Base-by-base conservation (phyloP, 1,140 invertebrate species). In the Whitmania pigra region DNA sequence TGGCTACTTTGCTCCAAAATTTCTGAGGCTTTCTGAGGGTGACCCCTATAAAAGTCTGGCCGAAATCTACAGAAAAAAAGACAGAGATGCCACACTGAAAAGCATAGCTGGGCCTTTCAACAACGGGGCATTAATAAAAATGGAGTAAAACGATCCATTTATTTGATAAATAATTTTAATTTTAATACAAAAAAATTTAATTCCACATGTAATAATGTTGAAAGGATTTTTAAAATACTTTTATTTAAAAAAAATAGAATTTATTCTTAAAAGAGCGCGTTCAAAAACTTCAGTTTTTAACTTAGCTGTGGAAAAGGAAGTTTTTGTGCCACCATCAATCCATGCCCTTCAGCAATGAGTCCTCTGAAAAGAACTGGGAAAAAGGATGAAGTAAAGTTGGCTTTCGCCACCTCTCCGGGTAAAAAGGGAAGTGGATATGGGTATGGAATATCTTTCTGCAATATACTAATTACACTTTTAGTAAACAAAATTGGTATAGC, bases 311-410 rank as follows among this genome's bases (percentile, higher is more conserved):
- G 57, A 7, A 63, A 63, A 63, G 57, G 57, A 63, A 63, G 57
- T 63, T 63, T 63, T 20, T 63, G 57, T 63, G 57, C 57, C 22
- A 63, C 57, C 22, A 63, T 63, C 29, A 63, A 63, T n/a, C 57
- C 57, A 11, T 63, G 22, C 11, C 57, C 57, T 25, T 22, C 22
- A n/a, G 11, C 57, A n/a, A 63, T 63, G 57, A 63, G 57, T 63
- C 57, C 57, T 20, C 29, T 63, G 57, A 63, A 6, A 63, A 63
- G 15, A 63, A 63, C 3, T 25, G 29, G 29, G 15, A 22, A 22
- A 13, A 63, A 63, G 20, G 57, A 22, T 1, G 22, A 22, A 13
- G 9, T 63, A 6, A 63, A 63, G 18, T 17, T 63, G 7, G 57
- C 57, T 0, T 17, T 63, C 20, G 0, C 22, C 22, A 63, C 57